Base-by-base conservation (phyloP, 1,140 invertebrate genomes). In the Penaeus indicus region DNA sequence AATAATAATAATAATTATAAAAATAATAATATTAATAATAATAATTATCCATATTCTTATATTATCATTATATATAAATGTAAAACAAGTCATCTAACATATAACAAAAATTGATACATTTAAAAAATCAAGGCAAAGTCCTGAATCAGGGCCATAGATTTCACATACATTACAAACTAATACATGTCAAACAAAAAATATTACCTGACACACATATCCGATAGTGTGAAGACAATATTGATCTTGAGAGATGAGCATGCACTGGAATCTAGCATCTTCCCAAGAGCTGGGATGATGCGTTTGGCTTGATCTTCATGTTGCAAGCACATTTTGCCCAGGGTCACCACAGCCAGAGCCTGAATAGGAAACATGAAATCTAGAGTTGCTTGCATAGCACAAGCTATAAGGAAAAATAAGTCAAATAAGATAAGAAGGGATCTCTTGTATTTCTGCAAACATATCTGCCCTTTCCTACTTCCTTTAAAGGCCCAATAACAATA, bases 201-300 rank as follows among this genome's bases (percentile, higher is more conserved):
- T 61, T 47, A 90, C 93, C 94, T 94, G 81, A 94, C 92, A 91
- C 95, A 95, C 72, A 95, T 93, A 92, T 95, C 95, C 63, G 94
- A 94, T 67, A 96, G 92, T 16, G 94, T 94, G 90, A 95, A 94
- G 10, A 95, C 94, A 13, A 95, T 93, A 91, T 95, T 95, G 72
- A 95, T 94, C 79, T 94, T 93, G 3, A 95, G 92, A 3, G 93
- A 92, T 18, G 93, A 91, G 88, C 94, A 93, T 5, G 89, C 89
- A 0, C 92, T 92, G 1, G 92, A 92, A 90, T 91, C 94, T 67
- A 95, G 91, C 83, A 95, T 93, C 86, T 92, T 91, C 10, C 93
- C 94, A 83, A 94, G 88, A 22, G 93, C 93, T 42, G 94, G 93
- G 62, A 94, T 92, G 85, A 93, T 92, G 82, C 93, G 93, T 91